Base-by-base conservation (phyloP, 2,113 vertebrate species). In the Grus americana region DNA sequence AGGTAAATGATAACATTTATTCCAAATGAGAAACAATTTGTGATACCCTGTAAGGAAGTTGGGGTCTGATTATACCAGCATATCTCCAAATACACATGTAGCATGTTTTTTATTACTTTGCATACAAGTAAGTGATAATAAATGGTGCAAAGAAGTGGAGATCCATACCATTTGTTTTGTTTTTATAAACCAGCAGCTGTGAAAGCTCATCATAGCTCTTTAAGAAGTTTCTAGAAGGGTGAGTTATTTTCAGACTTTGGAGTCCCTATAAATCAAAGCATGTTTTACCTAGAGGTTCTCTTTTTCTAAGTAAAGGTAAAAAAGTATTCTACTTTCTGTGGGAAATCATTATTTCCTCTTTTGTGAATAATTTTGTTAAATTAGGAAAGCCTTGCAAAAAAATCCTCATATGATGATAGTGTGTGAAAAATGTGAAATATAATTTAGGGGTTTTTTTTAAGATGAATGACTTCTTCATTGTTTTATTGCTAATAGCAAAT, bases 401-500 rank as follows among this genome's bases (percentile, higher is more conserved):
- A 49, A 44, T 83, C 82, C 73, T 94, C 12, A 10, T 85, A 29
- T 75, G 46, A 84, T 91, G 38, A 83, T 84, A 95, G 81, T 59
- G 54, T 93, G 36, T 96, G 36, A 94, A 92, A 94, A 93, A 91
- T 94, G 80, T 92, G 74, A 92, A 95, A 93, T 76, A 84, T 66
- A 80, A 68, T 93, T 84, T 34, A 94, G 86, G 36, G 2, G 40
- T 11, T 42, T 42, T 22, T 91, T 75, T 59, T 29, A 67, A 78
- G 34, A n/a, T 92, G 42, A 95, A 91, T 97, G 21, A 85, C 58
- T 95, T 88, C 81, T 81, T 94, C 50, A 79, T 91, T 93, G 78
- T 83, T 97, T 94, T 96, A 90, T 82, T 96, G 76, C 65, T 87
- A 88, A 86, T 85, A 90, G 85, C 81, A 94, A 95, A 96, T 92